These are phyloP conservation scores for Betta splendens DNA, from an alignment of 2,797 vertebrate genomes.

Conservation along the genomic window DNA sequence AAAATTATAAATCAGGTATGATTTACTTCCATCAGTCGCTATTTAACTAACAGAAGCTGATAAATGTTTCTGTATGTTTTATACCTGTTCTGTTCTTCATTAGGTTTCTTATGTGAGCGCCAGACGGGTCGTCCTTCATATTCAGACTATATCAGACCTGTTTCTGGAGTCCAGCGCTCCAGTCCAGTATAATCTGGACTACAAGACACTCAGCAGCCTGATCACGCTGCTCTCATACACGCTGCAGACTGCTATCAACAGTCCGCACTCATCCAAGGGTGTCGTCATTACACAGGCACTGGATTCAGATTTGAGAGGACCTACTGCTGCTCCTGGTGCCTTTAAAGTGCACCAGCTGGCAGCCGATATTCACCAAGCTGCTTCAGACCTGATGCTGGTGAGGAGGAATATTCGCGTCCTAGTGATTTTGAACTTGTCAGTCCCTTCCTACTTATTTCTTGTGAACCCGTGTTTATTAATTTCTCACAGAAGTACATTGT, in stretches of 20 bases:
- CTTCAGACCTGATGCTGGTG: conserved; percentile 80
- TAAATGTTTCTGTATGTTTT: not conserved
- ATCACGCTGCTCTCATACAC: conserved; percentile 73
- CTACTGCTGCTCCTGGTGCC: not conserved
- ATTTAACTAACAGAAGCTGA: not conserved
- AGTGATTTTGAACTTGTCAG: not conserved
- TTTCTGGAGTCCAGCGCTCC: conserved; percentile 21
- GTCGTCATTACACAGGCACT: conserved; percentile 9
- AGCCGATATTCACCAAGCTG: conserved; percentile 64
- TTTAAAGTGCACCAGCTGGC: conserved; percentile 43
- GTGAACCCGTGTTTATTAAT: not conserved
- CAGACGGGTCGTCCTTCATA: conserved; percentile 52
- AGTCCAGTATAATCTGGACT: conserved; percentile 25
- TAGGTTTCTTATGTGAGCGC: conserved; percentile 78
- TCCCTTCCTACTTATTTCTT: not conserved
- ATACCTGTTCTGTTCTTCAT: not conserved
- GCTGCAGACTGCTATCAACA: conserved; percentile 59
- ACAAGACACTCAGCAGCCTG: conserved; percentile 47
- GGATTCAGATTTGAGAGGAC: conserved; percentile 17
- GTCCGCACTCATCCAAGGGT: not conserved
- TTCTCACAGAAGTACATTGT: conserved; percentile 71
- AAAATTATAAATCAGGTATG: conserved; percentile 75
- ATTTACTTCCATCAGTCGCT: not conserved
- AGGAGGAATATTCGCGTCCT: conserved; percentile 41
- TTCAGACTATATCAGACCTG: conserved; percentile 45